These are phyloP conservation scores for Muscina levida DNA, from an alignment of 2,888 invertebrate genomes.

Conservation along the genomic window DNA sequence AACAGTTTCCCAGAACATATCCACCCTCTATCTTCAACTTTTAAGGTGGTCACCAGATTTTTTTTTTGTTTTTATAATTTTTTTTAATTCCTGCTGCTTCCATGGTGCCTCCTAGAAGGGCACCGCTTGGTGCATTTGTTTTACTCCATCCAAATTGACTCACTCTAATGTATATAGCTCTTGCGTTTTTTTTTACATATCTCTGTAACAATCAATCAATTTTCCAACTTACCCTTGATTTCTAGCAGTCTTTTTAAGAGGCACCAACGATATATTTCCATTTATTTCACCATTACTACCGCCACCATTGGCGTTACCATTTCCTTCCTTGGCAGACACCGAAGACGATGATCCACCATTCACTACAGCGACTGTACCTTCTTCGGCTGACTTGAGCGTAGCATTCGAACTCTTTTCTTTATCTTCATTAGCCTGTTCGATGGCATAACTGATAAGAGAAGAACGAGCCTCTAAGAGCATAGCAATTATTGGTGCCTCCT, in stretches of 20 bases:
- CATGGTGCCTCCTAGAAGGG: no score
- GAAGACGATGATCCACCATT: slow-evolving; percentile 45
- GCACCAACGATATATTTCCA: slow-evolving; percentile 61
- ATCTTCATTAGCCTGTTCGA: slow-evolving; percentile 76
- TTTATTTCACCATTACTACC: slow-evolving; percentile 62
- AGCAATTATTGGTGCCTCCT: slow-evolving; percentile 91
- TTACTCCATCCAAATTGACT: no score
- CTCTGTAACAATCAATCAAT: no score
- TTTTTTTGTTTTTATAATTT: no score
- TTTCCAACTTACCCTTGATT: slow-evolving; percentile 79
- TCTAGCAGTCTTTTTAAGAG: slow-evolving; percentile 67
- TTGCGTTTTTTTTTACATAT: no score
- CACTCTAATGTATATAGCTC: no score
- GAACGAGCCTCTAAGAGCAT: slow-evolving; percentile 91
- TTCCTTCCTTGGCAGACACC: slow-evolving; percentile 26
- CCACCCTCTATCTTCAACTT: no score
- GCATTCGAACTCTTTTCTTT: slow-evolving; percentile 65
- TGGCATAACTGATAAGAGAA: slow-evolving; percentile 76
- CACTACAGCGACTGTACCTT: slow-evolving; percentile 38
- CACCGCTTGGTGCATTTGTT: no score
- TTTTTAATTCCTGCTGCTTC: no score
- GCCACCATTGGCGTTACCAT: slow-evolving; percentile 52
- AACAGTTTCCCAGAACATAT: no score
- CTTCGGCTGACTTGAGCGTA: slow-evolving; percentile 66
- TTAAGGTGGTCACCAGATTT: no score